Evolutionary conservation across 2,113 vertebrate species (phyloP), one percentile per base, ranked within the genome.

Genomic region (Bubo blakistoni): DNA sequence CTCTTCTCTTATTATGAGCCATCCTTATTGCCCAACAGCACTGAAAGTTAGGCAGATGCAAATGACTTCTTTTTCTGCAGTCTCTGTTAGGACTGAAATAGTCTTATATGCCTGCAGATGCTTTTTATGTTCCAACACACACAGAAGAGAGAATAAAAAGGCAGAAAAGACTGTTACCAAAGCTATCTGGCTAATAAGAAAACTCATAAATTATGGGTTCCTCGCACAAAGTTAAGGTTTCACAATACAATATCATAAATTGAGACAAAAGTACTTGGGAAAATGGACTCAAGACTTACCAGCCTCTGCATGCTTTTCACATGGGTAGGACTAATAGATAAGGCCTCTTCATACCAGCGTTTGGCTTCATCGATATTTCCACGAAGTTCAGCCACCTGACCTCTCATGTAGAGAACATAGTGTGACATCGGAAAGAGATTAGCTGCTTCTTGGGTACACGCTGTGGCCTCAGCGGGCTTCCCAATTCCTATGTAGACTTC

Each of bases 251-350:
- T 12, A 42, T 6, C 16, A 6, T 20, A 61, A 54, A 13, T 1
- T 55, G 42, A 91, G 44, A 61, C 1, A 16, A 32, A 44, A 70
- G 18, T 17, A 22, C 27, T 79, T 22, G 20, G 1, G 27, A 78
- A 52, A 0, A 6, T 1, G 11, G 52, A 16, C 55, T 72, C 40
- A 20, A 29, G 72, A 98, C 99, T 99, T 97, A 99, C 99, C 99
- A 99, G 98, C 94, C 99, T 99, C 98, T 99, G 99, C 99, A 99
- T 99, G 97, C 99, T 99, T 98, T 99, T 99, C 95, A 99, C 99
- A 0, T 99, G 99, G 24, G 99, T 99, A 20, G 99, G 99, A 95
- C 99, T 99, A 97, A 99, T 99, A 88, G 99, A 99, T 93, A 99
- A 98, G 79, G 99, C 99, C 93, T 99, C 99, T 92, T 99, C 99